A percentile compares a stretch with the other conserved stretches of the same genome.
phyloP scores from a whole-genome alignment of 2,113 vertebrate species.

The Ifrita kowaldi region DNA sequence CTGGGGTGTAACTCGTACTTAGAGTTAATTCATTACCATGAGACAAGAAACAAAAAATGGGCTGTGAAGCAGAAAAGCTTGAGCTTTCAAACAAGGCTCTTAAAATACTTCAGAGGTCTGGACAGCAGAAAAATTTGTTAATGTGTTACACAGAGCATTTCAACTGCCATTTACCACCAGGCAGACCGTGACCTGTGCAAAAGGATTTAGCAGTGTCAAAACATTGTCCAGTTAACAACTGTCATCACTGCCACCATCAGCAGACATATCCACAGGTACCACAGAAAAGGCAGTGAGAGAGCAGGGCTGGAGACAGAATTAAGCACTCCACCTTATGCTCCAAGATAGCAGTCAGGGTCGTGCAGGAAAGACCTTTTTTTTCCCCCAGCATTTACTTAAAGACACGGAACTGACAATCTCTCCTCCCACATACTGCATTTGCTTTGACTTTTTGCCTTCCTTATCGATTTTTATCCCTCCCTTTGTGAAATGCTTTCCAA shows the following conservation, averaged over 20 bases:
- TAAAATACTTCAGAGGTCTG: neutral
- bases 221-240: neutral
- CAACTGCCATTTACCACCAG: neutral
- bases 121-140: neutral
- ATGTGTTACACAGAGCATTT: neutral
- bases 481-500: neutral
- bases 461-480: neutral
- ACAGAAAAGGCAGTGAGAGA: neutral
- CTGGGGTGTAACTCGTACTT: neutral
- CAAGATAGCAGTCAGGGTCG: rapidly evolving
- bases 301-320: neutral
- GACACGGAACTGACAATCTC: neutral
- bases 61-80: neutral
- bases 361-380: neutral
- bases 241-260: neutral
- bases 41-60: neutral
- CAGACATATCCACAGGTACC: neutral
- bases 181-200: neutral
- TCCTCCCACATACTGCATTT: neutral
- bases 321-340: neutral
- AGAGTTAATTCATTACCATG: neutral
- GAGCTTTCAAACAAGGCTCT: neutral
- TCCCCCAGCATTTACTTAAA: neutral
- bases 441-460: neutral
- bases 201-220: neutral